Percentiles rank a stretch among this genome's conserved stretches.
phyloP scores from a whole-genome alignment of 2,113 vertebrate species.

The Empidonax alnorum region DNA sequence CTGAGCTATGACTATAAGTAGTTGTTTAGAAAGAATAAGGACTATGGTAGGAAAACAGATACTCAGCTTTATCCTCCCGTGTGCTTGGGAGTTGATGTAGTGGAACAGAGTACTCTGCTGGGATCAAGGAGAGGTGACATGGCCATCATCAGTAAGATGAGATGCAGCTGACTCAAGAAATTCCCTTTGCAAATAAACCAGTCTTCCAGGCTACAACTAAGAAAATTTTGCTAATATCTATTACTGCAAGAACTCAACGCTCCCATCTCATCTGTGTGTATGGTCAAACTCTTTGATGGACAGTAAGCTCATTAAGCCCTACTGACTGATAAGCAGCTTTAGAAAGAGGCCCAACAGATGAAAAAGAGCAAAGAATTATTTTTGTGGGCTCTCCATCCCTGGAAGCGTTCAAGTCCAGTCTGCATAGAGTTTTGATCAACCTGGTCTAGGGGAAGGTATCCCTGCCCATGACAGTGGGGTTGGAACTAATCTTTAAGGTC shows the following conservation, averaged over 20 bases:
- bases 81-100: constrained; percentile 20
- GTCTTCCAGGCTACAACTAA: not conserved
- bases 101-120: constrained; percentile 46
- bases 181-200: constrained; percentile 34
- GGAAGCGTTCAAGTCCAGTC: not conserved
- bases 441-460: not conserved
- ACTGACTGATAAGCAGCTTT: not conserved
- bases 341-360: not conserved
- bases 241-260: not conserved
- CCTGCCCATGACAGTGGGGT: not conserved
- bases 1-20: not conserved
- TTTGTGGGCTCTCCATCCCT: not conserved
- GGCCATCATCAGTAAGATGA: constrained; percentile 45
- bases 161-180: constrained; percentile 34
- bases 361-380: not conserved
- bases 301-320: not conserved
- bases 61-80: constrained; percentile 8
- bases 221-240: not conserved
- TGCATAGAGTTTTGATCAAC: not conserved
- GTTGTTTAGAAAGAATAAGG: constrained; percentile 30
- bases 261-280: not conserved
- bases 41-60: constrained; percentile 23
- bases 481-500: not conserved
- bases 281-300: not conserved
- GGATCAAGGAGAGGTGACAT: constrained; percentile 19